Conservation (phyloP, 92 coral and sea anemone genomes). For the Epizoanthus scotinus region DNA sequence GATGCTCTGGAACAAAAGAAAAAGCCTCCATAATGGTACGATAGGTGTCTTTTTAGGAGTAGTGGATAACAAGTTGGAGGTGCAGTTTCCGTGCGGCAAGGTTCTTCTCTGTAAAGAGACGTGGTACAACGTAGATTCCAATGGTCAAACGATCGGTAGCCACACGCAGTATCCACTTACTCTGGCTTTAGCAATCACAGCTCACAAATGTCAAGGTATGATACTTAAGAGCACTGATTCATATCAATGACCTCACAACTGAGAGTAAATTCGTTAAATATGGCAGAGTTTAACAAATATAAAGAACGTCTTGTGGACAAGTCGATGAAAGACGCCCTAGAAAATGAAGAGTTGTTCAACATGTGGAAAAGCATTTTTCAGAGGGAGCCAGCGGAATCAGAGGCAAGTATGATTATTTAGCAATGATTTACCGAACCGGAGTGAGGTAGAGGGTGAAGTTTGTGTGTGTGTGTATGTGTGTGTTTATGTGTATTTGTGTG, state of each 20-base stretch:
- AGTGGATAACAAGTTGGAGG: constrained; percentile 1
- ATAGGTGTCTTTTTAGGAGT: constrained; percentile 1
- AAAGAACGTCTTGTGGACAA: background rate
- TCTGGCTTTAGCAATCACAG: constrained; percentile 36
- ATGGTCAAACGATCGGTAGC: no score
- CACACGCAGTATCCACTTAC: no score
- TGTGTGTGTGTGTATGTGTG: no score
- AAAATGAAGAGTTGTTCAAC: background rate
- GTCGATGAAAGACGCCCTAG: constrained; percentile 5
- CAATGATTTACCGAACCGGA: background rate
- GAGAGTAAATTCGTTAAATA: constrained; percentile 23
- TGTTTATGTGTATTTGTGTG: no score
- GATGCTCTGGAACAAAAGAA: constrained; percentile 8
- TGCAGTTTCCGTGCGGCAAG: constrained; percentile 1
- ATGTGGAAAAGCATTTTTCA: background rate
- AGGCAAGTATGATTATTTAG: background rate
- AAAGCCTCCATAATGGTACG: background rate
- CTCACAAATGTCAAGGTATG: constrained; percentile 55
- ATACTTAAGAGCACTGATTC: constrained; percentile 33
- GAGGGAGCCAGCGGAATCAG: background rate
- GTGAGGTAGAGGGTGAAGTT: no score
- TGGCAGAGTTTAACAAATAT: background rate
- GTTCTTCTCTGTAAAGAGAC: no score
- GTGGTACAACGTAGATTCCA: no score
- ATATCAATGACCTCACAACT: constrained; percentile 8